Evolutionary conservation across 2,113 vertebrate genomes (phyloP).

Genomic region (Actenoides hombroni): DNA sequence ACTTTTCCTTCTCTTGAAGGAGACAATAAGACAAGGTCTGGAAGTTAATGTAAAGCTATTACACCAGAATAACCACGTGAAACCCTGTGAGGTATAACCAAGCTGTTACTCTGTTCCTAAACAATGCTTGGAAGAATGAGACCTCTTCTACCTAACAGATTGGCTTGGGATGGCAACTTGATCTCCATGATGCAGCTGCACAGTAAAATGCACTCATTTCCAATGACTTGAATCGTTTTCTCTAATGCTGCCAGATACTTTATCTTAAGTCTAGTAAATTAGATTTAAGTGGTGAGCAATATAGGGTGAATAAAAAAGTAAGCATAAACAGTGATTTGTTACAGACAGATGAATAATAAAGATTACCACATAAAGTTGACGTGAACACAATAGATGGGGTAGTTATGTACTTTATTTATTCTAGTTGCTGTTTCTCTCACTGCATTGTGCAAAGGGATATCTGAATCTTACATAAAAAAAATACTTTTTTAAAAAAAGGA

Average conservation of each 20-base stretch:
- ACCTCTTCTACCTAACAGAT: background rate
- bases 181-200: background rate
- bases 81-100: background rate
- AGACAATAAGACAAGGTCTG: background rate
- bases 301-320: background rate
- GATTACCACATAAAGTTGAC: background rate
- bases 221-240: background rate
- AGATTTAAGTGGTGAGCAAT: background rate
- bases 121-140: background rate
- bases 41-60: background rate
- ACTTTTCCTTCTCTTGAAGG: background rate
- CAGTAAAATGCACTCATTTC: background rate
- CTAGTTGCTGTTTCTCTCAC: background rate
- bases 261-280: background rate
- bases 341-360: background rate
- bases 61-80: background rate
- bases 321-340: background rate
- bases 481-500: background rate
- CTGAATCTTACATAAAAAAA: background rate
- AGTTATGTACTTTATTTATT: background rate
- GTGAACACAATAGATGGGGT: background rate
- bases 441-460: background rate
- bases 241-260: background rate
- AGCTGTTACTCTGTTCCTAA: background rate
- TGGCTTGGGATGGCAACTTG: background rate